Percentiles rank a stretch among this genome's conserved stretches.
phyloP scores from a whole-genome alignment of 2,113 vertebrate species.

The Cyanoderma ruficeps region DNA sequence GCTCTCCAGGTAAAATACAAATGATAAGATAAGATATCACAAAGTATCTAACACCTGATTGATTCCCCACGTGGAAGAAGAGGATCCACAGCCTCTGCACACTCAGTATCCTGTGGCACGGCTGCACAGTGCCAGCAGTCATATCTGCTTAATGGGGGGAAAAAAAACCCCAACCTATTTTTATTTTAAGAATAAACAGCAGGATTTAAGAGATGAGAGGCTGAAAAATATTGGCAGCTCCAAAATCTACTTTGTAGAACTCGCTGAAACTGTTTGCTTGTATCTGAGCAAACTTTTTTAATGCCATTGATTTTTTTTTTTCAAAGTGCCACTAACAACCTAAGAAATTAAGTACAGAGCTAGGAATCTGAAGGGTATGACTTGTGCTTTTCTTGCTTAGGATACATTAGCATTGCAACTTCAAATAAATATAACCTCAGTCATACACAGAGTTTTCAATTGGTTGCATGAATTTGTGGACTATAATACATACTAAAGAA shows the following conservation, averaged over 20 bases:
- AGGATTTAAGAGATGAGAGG: not conserved
- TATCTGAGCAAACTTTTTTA: not conserved
- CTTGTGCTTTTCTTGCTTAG: not conserved
- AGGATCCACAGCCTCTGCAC: not conserved
- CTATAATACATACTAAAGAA: not conserved
- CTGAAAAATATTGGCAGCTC: not conserved
- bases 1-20: not conserved
- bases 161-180: rapidly evolving
- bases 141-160: rapidly evolving
- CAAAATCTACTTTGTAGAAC: not conserved
- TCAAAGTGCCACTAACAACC: not conserved
- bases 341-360: not conserved
- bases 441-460: not conserved
- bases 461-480: not conserved
- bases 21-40: not conserved
- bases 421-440: not conserved
- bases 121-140: not conserved
- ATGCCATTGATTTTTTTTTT: not conserved
- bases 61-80: rapidly evolving
- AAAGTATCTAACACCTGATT: not conserved
- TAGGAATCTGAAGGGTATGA: not conserved
- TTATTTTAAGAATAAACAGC: not conserved
- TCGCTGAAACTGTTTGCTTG: not conserved
- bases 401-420: not conserved
- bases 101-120: not conserved